Evolutionary conservation across 2,888 invertebrate genomes (phyloP), one percentile per base, ranked within the genome.

Genomic region (Resseliella maxima): DNA sequence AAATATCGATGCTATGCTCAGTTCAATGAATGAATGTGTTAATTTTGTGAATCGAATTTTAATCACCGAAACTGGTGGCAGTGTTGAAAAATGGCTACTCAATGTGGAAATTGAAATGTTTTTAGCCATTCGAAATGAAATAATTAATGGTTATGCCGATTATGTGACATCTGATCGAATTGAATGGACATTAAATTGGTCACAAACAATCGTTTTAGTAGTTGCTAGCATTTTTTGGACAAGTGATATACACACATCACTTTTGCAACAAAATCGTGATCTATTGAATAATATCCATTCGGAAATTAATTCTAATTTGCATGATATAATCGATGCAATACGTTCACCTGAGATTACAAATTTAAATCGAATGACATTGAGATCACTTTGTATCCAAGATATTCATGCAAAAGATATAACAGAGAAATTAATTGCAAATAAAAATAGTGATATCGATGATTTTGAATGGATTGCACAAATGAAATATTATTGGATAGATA

Each of bases 401-500:
- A 95, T 95, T 1, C 95, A 95, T 88, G 94, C 94, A 27, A 92
- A 94, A 89, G 95, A 95, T 89, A 94, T 95, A 0, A 93, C 94
- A 0, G 92, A 93, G 87, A 92, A 93, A 46, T 89, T 94, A 31
- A 91, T 93, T 6, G 90, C 91, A 0, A 90, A 92, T 45, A 91
- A 91, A 72, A 92, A 94, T 0, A 89, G 89, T 36, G 91, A 91
- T 59, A 93, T 93, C 88, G 92, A 91, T 85, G 95, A 95, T 89
- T 95, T 95, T 89, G 92, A 94, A 88, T 95, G 95, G 95, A 89
- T 94, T 87, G 92, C 95, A 0, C 95, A 95, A 89, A 90, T 95
- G 88, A 92, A 95, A 36, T 95, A 95, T 89, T 95, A 95, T 89
- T 94, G 94, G 93, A 93, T 93, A 88, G 92, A 93, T 35, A 91